These are phyloP conservation scores for Heterohyrax brucei DNA, from an alignment of 2,797 vertebrate genomes.

Conservation along the genomic window DNA sequence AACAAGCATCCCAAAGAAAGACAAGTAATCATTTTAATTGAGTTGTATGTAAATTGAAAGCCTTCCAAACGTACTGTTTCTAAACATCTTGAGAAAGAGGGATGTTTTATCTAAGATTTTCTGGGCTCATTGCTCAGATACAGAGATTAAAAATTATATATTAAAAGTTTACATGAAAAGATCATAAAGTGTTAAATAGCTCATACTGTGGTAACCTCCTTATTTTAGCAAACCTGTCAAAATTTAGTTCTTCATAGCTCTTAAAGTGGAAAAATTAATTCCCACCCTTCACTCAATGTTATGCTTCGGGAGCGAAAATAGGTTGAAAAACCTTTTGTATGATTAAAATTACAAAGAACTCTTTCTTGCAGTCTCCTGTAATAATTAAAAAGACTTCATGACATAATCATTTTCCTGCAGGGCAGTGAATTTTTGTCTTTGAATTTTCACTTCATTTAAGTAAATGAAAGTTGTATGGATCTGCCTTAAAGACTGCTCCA, in stretches of 20 bases:
- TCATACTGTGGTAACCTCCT: conserved; percentile 83
- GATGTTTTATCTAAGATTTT: conserved; percentile 64
- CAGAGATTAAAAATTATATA: conserved; percentile 71
- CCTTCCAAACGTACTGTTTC: conserved; percentile 15
- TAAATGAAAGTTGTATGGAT: neutral
- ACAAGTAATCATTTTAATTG: conserved; percentile 70
- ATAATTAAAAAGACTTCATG: conserved; percentile 70
- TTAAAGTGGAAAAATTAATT: conserved; percentile 75
- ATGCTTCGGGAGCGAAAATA: conserved; percentile 75
- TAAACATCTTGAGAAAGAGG: conserved; percentile 36
- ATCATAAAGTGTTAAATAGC: conserved; percentile 81
- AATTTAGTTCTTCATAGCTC: conserved; percentile 63
- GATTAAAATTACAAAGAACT: conserved; percentile 74
- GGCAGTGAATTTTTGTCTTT: conserved; percentile 55
- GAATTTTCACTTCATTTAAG: conserved; percentile 75
- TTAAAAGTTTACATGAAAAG: conserved; percentile 80
- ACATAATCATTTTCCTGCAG: conserved; percentile 44
- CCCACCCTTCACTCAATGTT: conserved; percentile 61
- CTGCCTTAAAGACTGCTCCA: neutral
- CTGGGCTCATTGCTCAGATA: conserved; percentile 60
- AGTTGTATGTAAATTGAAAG: conserved; percentile 31
- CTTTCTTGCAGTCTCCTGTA: conserved; percentile 76
- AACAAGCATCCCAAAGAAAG: conserved; percentile 63
- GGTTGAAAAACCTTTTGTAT: conserved; percentile 66
- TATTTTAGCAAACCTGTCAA: conserved; percentile 79